Base-by-base conservation (phyloP, 2,888 invertebrate genomes). In the Philaethria dido region DNA sequence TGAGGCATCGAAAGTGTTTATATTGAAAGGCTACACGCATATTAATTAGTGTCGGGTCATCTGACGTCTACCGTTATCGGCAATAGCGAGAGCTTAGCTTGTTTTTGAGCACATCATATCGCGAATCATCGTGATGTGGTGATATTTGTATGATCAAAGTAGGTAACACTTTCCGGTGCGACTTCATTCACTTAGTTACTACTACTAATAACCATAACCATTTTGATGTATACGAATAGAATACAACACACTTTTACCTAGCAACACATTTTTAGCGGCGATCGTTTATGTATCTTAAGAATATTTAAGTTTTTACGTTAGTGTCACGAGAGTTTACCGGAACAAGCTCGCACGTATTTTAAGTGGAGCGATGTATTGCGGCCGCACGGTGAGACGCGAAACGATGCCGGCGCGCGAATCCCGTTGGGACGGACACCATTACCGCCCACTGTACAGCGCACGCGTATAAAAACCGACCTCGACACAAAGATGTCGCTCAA, bases 351-450 rank as follows among this genome's bases (percentile, higher is more conserved):
- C 87, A 86, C 85, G 84, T 88, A 87, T 82, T 87, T 86, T 85
- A 89, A 89, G 87, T 91, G 82, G 89, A 87, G 88, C 90, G 84
- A 89, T 89, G 86, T 87, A 89, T 89, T 86, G 88, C 89, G 89
- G 88, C 85, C 88, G 83, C 85, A 84, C 86, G 88, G 87, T 89
- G 88, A 87, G 89, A 88, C 87, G 87, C 87, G 86, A 89, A 89
- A 88, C 85, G 88, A 88, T 89, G 91, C 84, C 87, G 86, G 83
- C 75, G 84, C 86, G 85, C 82, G 81, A 86, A 89, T 90, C 88
- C 91, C 91, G 91, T 91, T 91, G 88, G 84, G 84, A 81, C 85
- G 88, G 89, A 87, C 89, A 84, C 88, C 81, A 89, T 89, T 88
- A 89, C 88, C 88, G 89, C 89, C 91, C 89, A 89, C 87, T 81